A percentile compares a stretch with the other conserved stretches of the same genome.
Evolutionary conservation across 2,113 vertebrate species (phyloP).

Genomic region (Phrynosoma blainvillii): DNA sequence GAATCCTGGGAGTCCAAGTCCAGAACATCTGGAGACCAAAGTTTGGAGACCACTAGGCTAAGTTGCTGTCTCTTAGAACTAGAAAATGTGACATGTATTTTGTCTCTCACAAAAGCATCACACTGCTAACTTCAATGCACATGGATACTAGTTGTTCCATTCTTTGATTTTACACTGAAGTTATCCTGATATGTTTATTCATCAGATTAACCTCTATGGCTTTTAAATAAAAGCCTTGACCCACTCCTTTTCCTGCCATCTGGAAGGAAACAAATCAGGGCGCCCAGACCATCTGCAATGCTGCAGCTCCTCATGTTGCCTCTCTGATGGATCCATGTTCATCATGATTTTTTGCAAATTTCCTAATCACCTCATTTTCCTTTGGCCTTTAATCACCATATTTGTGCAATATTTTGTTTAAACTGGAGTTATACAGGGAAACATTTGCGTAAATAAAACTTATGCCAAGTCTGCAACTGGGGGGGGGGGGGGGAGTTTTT

Average conservation of each 20-base stretch:
- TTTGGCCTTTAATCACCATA: not conserved
- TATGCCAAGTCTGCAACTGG: not conserved
- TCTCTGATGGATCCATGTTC: not conserved
- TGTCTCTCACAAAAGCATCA: not conserved
- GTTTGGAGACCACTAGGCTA: too few species aligned
- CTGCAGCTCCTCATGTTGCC: not conserved
- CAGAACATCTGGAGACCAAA: too few species aligned
- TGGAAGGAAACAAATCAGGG: too few species aligned
- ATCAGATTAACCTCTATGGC: not conserved
- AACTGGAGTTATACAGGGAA: not conserved
- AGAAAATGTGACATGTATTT: too few species aligned
- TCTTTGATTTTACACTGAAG: not conserved
- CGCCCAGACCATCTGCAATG: too few species aligned
- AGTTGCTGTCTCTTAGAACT: too few species aligned
- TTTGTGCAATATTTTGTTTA: not conserved
- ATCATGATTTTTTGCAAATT: not conserved
- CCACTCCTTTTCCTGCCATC: not conserved
- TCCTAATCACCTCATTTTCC: not conserved
- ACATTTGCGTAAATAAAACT: not conserved
- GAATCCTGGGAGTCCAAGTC: too few species aligned
- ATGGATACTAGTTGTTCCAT: not conserved
- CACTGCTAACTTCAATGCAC: not conserved
- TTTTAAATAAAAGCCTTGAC: not conserved
- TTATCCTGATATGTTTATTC: constrained; percentile 4
- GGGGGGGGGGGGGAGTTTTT: not conserved